These are phyloP conservation scores for Enteromius treurensis DNA, from an alignment of 2,797 vertebrate genomes.

Conservation along the genomic window DNA sequence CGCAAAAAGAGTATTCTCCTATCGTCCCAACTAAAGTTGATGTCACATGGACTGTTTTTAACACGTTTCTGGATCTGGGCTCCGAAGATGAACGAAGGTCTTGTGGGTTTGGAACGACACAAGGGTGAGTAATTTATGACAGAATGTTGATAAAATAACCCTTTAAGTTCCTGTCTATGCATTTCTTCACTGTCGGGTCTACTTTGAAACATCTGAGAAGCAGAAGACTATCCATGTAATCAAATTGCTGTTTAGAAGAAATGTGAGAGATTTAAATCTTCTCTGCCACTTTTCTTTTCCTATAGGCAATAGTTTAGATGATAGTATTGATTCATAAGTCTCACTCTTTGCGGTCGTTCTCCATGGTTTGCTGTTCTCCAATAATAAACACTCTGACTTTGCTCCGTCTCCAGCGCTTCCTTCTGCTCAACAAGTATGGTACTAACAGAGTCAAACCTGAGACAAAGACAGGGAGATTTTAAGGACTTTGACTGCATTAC, in stretches of 20 bases:
- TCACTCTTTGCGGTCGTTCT: conserved; percentile 75
- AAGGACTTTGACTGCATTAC: background rate
- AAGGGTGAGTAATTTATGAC: no score
- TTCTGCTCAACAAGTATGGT: conserved; percentile 79
- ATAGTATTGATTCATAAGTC: conserved; percentile 19
- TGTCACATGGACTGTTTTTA: no score
- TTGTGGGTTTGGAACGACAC: no score
- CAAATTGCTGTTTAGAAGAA: background rate
- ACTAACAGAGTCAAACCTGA: conserved; percentile 81
- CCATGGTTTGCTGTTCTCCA: conserved; percentile 72
- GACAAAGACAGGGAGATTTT: background rate
- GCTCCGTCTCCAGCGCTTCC: conserved; percentile 73
- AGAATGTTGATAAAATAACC: no score
- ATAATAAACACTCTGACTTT: conserved; percentile 78
- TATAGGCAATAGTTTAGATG: background rate
- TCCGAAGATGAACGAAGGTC: no score
- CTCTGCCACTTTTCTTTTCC: background rate
- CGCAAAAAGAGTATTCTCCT: no score
- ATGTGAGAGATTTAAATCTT: background rate
- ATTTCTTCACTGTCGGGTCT: no score
- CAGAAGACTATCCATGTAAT: background rate
- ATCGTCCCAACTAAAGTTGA: no score
- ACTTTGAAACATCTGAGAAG: background rate
- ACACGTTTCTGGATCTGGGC: no score
- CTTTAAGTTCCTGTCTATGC: no score